Evolutionary conservation across 2,888 invertebrate genomes (phyloP), one percentile per base, ranked within the genome.

Genomic region (Phanerotoma sp.): DNA sequence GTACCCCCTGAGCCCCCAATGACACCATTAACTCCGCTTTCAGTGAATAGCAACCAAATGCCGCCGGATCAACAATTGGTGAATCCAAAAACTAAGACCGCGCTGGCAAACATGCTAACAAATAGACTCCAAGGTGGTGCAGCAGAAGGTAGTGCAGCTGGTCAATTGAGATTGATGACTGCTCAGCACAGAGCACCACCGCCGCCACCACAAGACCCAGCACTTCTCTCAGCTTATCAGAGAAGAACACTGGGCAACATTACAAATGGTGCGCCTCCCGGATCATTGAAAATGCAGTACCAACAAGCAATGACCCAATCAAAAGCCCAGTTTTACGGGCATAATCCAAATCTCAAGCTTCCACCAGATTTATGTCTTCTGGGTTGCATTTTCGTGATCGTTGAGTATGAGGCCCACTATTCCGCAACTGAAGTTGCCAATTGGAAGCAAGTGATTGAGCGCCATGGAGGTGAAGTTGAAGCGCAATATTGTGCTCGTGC

Each of bases 41-140:
- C 74, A 4, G 72, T 66, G 3, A 76, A 72, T 52, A n/a, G n/a
- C 25, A 25, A 25, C 62, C 77, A 75, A 45, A 71, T 78, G 45
- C 65, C 76, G 5, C 68, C 73, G 3, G 75, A 79, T 56, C 81
- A 82, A 64, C 83, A 84, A 13, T 71, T 87, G 54, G 81, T 93
- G 48, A 91, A 91, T 69, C 86, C 90, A 1, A 93, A 93, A 79
- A 93, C 95, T 3, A 97, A 96, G 81, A 96, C 96, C 0, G 96
- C 96, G 0, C 80, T 97, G 54, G 96, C 96, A 13, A 94, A 96
- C 75, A 92, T 96, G 91, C 81, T 96, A 57, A 94, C 89, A 69
- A 94, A 87, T 69, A 83, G 94, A 44, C 77, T 90, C 54, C 86
- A 88, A 69, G 82, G 83, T 6, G 73, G 77, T 5, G 72, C 80